Conservation (phyloP, 1,140 invertebrate genomes). For the Bombus pyrosoma region DNA sequence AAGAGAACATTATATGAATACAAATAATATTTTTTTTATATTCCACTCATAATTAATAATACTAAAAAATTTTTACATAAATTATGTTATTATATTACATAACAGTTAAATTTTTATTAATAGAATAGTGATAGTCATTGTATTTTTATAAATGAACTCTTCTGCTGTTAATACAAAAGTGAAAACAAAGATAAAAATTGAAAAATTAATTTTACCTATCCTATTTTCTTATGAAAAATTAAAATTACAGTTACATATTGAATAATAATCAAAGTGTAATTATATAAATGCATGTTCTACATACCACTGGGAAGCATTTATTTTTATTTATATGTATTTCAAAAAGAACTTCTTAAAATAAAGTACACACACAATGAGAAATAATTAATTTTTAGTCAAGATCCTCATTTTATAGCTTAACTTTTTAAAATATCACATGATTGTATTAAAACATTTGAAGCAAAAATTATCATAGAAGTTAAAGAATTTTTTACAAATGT, state of each 20-base stretch:
- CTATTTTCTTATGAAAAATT: constrained; percentile 50
- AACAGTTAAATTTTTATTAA: background rate
- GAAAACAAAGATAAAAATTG: constrained; percentile 32
- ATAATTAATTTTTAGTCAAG: constrained; percentile 6
- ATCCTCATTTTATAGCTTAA: background rate
- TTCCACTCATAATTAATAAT: constrained; percentile 8
- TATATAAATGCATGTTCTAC: constrained; percentile 67
- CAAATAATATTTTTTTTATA: constrained; percentile 30
- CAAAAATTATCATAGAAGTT: background rate
- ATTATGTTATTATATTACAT: background rate
- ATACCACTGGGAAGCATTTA: constrained; percentile 72
- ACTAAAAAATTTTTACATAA: background rate
- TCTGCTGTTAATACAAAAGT: constrained; percentile 55
- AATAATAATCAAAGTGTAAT: constrained; percentile 47
- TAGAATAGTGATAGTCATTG: background rate
- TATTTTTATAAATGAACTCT: constrained; percentile 49
- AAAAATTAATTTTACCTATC: constrained; percentile 53
- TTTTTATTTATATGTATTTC: constrained; percentile 77
- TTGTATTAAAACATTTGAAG: background rate
- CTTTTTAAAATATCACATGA: background rate
- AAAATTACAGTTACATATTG: constrained; percentile 32
- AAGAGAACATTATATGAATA: constrained; percentile 42
- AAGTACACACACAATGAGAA: constrained; percentile 48
- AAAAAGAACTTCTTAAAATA: constrained; percentile 70
- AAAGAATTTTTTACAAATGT: too few relatives aligned